Conservation (phyloP, 2,113 vertebrate species). For the Azemiops feae region DNA sequence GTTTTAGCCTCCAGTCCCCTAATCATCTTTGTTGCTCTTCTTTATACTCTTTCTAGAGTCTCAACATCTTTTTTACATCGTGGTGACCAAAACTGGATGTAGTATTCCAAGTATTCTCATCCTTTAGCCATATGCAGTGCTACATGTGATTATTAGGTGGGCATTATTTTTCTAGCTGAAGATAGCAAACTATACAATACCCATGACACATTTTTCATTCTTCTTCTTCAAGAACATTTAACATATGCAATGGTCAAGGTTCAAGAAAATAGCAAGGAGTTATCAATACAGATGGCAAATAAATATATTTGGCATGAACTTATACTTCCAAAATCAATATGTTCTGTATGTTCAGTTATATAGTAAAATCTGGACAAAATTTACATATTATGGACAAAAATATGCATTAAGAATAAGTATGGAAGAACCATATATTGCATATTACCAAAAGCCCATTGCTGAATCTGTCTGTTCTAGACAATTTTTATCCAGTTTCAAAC, state of each 20-base stretch:
- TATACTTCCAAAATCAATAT: not conserved
- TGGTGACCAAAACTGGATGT: too few relatives aligned
- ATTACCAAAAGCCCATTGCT: not conserved
- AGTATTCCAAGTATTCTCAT: too few relatives aligned
- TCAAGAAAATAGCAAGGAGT: not conserved
- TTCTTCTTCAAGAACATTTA: constrained; percentile 32
- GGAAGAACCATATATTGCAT: not conserved
- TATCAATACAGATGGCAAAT: not conserved
- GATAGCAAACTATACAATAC: not conserved
- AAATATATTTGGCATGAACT: not conserved
- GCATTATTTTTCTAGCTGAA: constrained; percentile 41
- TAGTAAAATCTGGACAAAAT: not conserved
- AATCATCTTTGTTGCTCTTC: too few relatives aligned
- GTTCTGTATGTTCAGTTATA: not conserved
- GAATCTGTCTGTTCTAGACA: not conserved
- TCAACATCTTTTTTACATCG: too few relatives aligned
- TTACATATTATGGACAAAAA: not conserved
- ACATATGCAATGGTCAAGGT: not conserved
- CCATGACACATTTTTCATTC: constrained; percentile 16
- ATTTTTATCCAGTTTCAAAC: not conserved
- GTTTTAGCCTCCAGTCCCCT: too few relatives aligned
- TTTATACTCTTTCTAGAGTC: too few relatives aligned
- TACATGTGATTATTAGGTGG: constrained; percentile 36
- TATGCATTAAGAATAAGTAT: not conserved
- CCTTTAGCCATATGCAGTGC: constrained; percentile 4